Conservation (phyloP, 2,113 vertebrate genomes). For the Triplophysa dalaica region DNA sequence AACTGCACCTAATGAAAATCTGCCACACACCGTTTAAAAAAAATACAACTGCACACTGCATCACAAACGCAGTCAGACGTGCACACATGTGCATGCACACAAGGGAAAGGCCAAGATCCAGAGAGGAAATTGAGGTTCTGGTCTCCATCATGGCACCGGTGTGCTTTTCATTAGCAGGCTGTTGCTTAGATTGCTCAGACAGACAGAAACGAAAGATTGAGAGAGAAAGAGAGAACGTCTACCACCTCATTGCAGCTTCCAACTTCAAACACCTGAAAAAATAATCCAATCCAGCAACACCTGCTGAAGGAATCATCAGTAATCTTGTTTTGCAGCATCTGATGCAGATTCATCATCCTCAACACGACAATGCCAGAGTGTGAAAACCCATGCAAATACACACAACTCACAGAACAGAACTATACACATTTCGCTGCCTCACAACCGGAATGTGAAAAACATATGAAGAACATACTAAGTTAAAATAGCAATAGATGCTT, state of each 20-base stretch:
- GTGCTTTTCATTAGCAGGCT: slow-evolving; percentile 1
- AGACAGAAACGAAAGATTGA: neutral
- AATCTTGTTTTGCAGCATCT: neutral
- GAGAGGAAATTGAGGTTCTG: neutral
- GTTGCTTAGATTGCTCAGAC: slow-evolving; percentile 1
- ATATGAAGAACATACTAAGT: no score
- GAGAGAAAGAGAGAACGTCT: neutral
- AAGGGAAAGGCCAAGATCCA: neutral
- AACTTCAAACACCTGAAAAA: slow-evolving; percentile 17
- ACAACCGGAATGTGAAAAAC: neutral
- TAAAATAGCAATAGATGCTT: no score
- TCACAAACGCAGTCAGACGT: neutral
- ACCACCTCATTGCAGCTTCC: slow-evolving; percentile 12
- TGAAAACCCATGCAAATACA: neutral
- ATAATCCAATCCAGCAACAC: slow-evolving; percentile 20
- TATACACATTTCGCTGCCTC: neutral
- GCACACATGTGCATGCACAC: neutral
- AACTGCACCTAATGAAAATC: neutral
- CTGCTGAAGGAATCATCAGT: neutral
- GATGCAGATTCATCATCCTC: neutral
- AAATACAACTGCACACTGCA: neutral
- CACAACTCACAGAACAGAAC: neutral
- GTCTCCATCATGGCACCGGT: neutral
- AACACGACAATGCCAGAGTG: neutral
- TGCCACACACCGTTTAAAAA: neutral